Conservation (phyloP, 2,888 invertebrate genomes). For the Neelides folsomi region DNA sequence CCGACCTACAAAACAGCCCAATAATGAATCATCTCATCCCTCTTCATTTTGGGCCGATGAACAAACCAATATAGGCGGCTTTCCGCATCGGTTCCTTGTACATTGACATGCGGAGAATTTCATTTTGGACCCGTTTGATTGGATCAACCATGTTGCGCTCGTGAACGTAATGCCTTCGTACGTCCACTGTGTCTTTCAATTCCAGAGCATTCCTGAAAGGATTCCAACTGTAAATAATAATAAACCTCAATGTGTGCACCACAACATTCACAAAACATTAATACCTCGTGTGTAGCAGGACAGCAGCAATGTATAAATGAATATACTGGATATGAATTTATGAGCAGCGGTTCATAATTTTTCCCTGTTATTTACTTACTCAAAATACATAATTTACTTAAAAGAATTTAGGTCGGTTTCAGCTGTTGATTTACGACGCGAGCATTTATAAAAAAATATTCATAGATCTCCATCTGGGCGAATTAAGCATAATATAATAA, state of each 20-base stretch:
- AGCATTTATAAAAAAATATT: no score
- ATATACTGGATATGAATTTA: no score
- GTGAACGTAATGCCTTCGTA: constrained; percentile 27
- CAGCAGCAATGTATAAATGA: no score
- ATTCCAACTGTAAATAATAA: not conserved
- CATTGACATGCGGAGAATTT: constrained; percentile 25
- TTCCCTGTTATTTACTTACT: no score
- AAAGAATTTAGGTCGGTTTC: no score
- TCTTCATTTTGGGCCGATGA: not conserved
- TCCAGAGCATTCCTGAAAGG: constrained; percentile 24
- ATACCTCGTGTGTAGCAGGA: no score
- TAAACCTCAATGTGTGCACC: not conserved
- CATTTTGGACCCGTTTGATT: constrained; percentile 11
- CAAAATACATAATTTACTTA: no score
- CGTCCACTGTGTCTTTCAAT: constrained; percentile 25
- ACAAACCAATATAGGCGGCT: constrained; percentile 8
- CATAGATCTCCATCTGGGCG: no score
- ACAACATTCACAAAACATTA: not conserved
- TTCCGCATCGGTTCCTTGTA: constrained; percentile 11
- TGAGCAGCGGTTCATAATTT: no score
- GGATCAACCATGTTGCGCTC: constrained; percentile 18
- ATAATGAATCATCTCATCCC: no score
- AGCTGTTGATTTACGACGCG: no score
- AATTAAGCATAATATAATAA: no score
- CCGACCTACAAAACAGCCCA: constrained; percentile 47